Conservation (phyloP, 1,140 invertebrate species). For the Drosophila lowei region DNA sequence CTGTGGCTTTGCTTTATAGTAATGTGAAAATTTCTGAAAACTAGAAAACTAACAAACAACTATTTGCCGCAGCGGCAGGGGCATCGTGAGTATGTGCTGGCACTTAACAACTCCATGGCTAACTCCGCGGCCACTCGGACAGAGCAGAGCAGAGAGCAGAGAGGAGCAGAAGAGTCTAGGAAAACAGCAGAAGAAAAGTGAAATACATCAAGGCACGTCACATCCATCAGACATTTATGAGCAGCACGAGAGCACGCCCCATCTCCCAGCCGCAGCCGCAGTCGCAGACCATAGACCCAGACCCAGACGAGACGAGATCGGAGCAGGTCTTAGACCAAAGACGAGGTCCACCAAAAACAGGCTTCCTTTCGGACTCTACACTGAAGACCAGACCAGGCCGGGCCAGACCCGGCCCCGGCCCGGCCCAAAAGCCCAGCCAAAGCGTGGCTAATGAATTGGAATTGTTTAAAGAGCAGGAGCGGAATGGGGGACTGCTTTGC, state of each 20-base stretch:
- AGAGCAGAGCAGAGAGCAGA: constrained; percentile 6
- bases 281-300: constrained; percentile 6
- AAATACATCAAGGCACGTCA: constrained; percentile 80
- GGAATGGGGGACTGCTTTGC: neutral
- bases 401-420: constrained; percentile 36
- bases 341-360: constrained; percentile 39
- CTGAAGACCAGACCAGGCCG: neutral
- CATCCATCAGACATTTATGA: constrained; percentile 80
- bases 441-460: constrained; percentile 78
- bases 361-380: constrained; percentile 5
- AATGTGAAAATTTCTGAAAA: constrained; percentile 77
- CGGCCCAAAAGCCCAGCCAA: constrained; percentile 59
- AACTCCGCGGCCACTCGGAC: neutral
- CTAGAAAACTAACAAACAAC: constrained; percentile 69
- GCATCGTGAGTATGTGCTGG: constrained; percentile 59
- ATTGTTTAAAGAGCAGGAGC: constrained; percentile 60
- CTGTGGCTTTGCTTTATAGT: constrained; percentile 64
- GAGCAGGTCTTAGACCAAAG: constrained; percentile 8
- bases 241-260: constrained; percentile 77
- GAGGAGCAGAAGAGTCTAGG: constrained; percentile 25
- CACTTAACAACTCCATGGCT: constrained; percentile 61
- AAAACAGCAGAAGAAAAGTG: constrained; percentile 66
- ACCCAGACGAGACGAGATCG: constrained; percentile 2
- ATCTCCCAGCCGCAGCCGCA: constrained; percentile 21
- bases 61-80: constrained; percentile 21